Evolutionary conservation across 2,888 invertebrate species (phyloP).

Genomic region (Limnephilus auricula): DNA sequence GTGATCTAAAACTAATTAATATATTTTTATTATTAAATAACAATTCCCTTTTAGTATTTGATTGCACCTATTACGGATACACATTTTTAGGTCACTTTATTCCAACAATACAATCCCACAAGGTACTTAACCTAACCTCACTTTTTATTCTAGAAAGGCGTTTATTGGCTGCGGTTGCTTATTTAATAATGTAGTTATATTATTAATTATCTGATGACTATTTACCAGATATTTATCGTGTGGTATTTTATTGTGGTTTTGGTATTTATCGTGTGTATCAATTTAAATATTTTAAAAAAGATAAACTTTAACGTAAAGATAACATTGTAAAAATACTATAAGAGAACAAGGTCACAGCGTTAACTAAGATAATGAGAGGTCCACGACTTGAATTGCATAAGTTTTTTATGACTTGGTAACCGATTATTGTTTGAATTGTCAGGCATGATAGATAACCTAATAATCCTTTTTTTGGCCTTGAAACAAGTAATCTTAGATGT

Average conservation of each 20-base stretch:
- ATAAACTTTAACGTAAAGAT: background rate
- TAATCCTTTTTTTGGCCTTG: too few relatives aligned
- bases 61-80: background rate
- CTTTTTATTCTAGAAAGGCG: background rate
- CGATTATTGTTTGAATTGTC: background rate
- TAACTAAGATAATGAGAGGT: background rate
- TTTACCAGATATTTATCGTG: background rate
- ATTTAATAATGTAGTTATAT: background rate
- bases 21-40: too few relatives aligned
- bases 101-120: background rate
- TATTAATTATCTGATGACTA: background rate
- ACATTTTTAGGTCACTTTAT: background rate
- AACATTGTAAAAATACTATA: background rate
- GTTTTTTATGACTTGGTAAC: background rate
- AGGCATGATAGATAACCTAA: background rate
- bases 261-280: too few relatives aligned
- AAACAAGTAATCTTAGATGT: too few relatives aligned
- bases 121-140: background rate
- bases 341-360: background rate
- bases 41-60: background rate
- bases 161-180: background rate
- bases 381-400: background rate
- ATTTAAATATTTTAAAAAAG: background rate
- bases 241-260: too few relatives aligned
- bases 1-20: too few relatives aligned